Percentiles rank a stretch among this genome's conserved stretches.
phyloP scores from a whole-genome alignment of 2,888 invertebrate species.

The Mechanitis mazaeus region DNA sequence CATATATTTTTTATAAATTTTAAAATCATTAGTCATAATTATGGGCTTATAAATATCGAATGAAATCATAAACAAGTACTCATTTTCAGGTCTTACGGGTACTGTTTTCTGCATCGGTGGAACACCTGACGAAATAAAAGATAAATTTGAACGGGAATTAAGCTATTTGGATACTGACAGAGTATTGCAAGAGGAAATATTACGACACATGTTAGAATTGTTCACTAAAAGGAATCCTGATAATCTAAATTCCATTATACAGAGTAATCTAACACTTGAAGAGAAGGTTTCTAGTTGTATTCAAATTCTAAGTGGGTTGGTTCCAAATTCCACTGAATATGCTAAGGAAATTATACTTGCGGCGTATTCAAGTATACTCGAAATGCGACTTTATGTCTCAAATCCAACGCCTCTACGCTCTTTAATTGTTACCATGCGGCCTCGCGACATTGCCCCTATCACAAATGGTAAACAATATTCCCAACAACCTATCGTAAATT shows the following conservation, averaged over 20 bases:
- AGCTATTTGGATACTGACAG: constrained; percentile 34
- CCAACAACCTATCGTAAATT: constrained; percentile 36
- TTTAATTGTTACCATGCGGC: constrained; percentile 36
- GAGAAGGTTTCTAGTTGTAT: constrained; percentile 41
- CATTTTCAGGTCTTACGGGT: constrained; percentile 42
- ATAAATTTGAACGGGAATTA: constrained; percentile 37
- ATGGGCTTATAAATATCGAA: too few species aligned
- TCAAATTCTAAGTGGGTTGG: constrained; percentile 40
- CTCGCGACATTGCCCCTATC: constrained; percentile 21
- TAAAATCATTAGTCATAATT: too few species aligned
- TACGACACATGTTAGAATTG: constrained; percentile 44
- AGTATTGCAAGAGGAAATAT: constrained; percentile 42
- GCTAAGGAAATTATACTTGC: constrained; percentile 40
- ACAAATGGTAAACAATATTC: constrained; percentile 37
- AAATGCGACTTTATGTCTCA: constrained; percentile 29
- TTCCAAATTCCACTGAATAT: constrained; percentile 50
- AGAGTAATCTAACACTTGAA: constrained; percentile 34
- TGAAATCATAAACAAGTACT: neutral
- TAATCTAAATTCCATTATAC: constrained; percentile 25
- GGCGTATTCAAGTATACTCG: constrained; percentile 37
- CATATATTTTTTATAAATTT: too few species aligned
- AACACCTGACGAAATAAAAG: constrained; percentile 41
- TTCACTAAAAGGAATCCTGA: constrained; percentile 33
- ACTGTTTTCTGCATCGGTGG: constrained; percentile 51
- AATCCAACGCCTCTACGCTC: constrained; percentile 35